These are phyloP conservation scores for Nebria ingens DNA, from an alignment of 1,140 invertebrate genomes.

Conservation along the genomic window DNA sequence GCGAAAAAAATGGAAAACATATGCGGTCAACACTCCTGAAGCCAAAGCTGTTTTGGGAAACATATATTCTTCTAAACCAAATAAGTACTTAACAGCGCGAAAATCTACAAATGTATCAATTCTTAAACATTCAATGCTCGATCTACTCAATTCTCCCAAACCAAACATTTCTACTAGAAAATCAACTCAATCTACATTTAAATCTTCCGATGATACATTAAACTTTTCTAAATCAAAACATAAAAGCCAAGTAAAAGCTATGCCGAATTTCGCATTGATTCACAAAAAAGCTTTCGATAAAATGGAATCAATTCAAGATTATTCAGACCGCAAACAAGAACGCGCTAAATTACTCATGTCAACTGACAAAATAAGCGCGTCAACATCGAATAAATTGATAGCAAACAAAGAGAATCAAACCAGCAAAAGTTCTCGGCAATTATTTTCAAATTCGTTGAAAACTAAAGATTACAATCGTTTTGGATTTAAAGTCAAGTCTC, in stretches of 20 bases:
- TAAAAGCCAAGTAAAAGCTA: too few relatives aligned
- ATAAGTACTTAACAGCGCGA: too few relatives aligned
- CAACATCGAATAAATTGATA: not conserved
- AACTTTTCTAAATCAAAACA: too few relatives aligned
- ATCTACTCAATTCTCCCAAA: not conserved
- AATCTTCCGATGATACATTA: too few relatives aligned
- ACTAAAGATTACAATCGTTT: not conserved
- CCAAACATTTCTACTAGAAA: too few relatives aligned
- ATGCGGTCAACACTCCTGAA: too few relatives aligned
- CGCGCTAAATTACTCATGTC: not conserved
- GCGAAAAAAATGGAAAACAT: too few relatives aligned
- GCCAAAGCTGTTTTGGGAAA: too few relatives aligned
- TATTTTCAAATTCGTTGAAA: not conserved
- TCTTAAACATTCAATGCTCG: too few relatives aligned
- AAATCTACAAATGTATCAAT: too few relatives aligned
- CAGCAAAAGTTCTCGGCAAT: not conserved
- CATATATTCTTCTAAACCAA: too few relatives aligned
- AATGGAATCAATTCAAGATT: constrained; percentile 9
- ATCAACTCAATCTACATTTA: too few relatives aligned
- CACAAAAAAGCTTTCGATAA: constrained; percentile 10
- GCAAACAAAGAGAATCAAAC: not conserved
- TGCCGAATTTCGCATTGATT: constrained; percentile 10
- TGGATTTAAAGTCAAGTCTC: not conserved
- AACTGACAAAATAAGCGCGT: not conserved
- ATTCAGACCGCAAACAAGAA: not conserved